A percentile compares a stretch with the other conserved stretches of the same genome.
phyloP scores from a whole-genome alignment of 2,888 invertebrate species.

The Pachycephus smyrnensis region DNA sequence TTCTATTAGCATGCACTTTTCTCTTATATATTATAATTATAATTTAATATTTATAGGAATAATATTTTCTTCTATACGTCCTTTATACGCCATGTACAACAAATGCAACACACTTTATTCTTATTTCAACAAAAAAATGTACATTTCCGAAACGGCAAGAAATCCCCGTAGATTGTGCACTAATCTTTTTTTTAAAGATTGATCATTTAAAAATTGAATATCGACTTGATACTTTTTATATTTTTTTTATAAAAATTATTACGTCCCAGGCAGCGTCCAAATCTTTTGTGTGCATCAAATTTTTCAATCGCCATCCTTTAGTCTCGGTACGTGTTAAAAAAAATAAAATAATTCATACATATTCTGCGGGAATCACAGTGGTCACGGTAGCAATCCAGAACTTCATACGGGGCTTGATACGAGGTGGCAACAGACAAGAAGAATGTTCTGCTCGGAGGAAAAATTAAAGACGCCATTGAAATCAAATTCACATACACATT shows the following conservation, averaged over 20 bases:
- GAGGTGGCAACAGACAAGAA: not conserved
- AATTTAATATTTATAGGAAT: too few species aligned
- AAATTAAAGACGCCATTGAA: slow-evolving; percentile 48
- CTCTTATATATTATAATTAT: too few species aligned
- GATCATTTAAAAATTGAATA: too few species aligned
- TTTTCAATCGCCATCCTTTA: not conserved
- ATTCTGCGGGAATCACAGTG: slow-evolving; percentile 15
- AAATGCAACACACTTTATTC: not conserved
- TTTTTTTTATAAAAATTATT: not conserved
- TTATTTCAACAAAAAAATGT: not conserved
- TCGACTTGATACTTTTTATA: not conserved
- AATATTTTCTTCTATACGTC: not conserved
- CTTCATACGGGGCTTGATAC: not conserved
- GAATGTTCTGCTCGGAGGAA: slow-evolving; percentile 32
- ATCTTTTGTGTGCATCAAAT: not conserved
- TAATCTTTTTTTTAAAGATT: not conserved
- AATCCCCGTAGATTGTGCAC: not conserved
- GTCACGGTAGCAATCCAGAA: slow-evolving; percentile 1
- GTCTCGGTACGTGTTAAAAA: not conserved
- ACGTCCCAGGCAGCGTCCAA: not conserved
- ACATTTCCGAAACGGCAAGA: not conserved
- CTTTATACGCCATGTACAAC: not conserved
- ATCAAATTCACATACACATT: slow-evolving; percentile 29
- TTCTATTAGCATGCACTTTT: not conserved
- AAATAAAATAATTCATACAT: not conserved